Evolutionary conservation across 2,797 vertebrate species (phyloP), one percentile per base, ranked within the genome.

Genomic region (Eupleurogrammus muticus): DNA sequence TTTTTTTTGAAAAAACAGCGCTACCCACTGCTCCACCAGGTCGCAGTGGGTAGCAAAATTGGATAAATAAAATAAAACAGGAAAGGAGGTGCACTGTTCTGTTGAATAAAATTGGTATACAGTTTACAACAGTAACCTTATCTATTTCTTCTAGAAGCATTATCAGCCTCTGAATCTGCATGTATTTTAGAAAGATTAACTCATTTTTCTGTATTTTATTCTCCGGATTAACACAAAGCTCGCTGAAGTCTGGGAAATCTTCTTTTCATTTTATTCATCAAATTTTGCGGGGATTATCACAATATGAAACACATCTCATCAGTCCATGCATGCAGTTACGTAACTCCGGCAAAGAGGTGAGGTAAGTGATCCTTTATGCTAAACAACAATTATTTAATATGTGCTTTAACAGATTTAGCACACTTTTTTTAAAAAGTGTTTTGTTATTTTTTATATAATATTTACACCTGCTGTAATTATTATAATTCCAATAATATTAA

Each of bases 141-240:
- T 46, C 19, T 4, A 13, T 36, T 53, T 61, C 8, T 8, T 52
- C 19, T 23, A 19, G 32, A 24, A 50, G 55, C n/a, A 5, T 20
- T 10, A 54, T 58, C 7, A 35, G 28, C 23, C 24, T 28, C 6
- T 36, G 35, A 23, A 42, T 53, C 47, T 46, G 21, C 20, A 64
- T 40, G 35, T 51, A 53, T 81, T 57, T 60, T 36, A 66, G 48
- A 48, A 55, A 79, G 73, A 84, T 78, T 20, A 73, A 74, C 11
- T 74, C 1, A 19, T 64, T 47, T 64, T 62, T 52, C 14, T 19
- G n/a, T 46, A 50, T 63, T 66, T 68, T 65, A 42, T 24, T 23
- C 67, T 72, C 65, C 65, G 69, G 82, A 83, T 83, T 83, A 76
- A 80, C 57, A 65, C 46, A 67, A 71, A 77, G 38, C 66, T 64